phyloP scores from a whole-genome alignment of 2,797 vertebrate species.

The Notolabrus celidotus region DNA sequence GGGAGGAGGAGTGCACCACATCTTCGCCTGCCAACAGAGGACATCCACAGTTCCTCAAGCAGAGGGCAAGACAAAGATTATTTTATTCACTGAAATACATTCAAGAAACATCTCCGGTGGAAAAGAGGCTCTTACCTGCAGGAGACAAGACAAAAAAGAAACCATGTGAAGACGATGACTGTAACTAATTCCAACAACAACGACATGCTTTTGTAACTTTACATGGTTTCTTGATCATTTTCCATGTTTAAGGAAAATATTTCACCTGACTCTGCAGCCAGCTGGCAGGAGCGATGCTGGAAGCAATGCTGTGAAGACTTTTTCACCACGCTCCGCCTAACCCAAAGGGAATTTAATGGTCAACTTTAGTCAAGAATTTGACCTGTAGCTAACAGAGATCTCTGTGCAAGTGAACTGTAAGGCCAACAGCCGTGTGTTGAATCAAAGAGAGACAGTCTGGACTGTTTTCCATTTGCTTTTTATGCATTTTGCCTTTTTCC shows the following conservation, averaged over 20 bases:
- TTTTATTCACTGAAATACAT: conserved; percentile 71
- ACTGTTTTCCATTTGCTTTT: conserved; percentile 43
- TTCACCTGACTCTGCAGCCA: conserved; percentile 65
- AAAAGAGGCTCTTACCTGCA: conserved; percentile 38
- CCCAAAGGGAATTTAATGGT: conserved; percentile 70
- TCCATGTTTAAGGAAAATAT: conserved; percentile 62
- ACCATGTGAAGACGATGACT: conserved; percentile 61
- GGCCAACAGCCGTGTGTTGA: conserved; percentile 24
- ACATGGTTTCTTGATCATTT: conserved; percentile 72
- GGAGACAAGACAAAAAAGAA: conserved; percentile 54
- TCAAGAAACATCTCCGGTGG: conserved; percentile 64
- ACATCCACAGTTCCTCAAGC: conserved; percentile 65
- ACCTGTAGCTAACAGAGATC: conserved; percentile 70
- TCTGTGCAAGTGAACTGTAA: conserved; percentile 50
- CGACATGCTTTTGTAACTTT: conserved; percentile 59
- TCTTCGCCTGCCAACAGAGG: conserved; percentile 69
- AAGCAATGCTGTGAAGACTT: conserved; percentile 70
- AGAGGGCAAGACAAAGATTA: conserved; percentile 74
- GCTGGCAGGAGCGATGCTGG: conserved; percentile 53
- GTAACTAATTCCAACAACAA: conserved; percentile 58
- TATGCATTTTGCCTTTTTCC: background rate
- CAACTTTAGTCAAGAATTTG: conserved; percentile 56
- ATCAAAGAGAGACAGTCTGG: conserved; percentile 57
- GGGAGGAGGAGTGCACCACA: conserved; percentile 54
- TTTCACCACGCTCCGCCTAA: conserved; percentile 58